Evolutionary conservation across 1,140 invertebrate genomes (phyloP), one percentile per base, ranked within the genome.

Genomic region (Xylocopa sonorina): DNA sequence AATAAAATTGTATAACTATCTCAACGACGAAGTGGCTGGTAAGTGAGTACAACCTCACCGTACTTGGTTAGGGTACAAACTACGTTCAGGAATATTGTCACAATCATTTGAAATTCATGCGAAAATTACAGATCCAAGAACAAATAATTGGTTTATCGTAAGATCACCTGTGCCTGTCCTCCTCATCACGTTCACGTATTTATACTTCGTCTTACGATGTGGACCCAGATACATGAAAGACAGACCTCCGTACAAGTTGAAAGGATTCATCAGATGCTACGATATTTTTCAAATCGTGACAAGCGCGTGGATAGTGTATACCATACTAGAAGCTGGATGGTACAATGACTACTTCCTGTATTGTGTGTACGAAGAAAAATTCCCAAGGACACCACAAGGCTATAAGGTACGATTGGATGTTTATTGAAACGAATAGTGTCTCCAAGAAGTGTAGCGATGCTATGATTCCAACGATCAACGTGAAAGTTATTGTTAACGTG

Each of bases 201-300:
- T 94, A 7, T 92, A 92, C 66, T 87, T 94, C 51, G 91, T 94
- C 5, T 89, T 93, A 74, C 87, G 89, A 67, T 82, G 90, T 14
- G 95, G 94, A 6, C 94, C 94, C n/a, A 88, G 85, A 32, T 92
- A 90, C 81, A 96, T 96, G 95, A 92, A 94, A 84, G 90, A 94
- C 67, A 86, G 93, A 57, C 89, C 94, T 88, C 93, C 96, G 34
- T 94, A 94, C 81, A 89, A 94, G n/a, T 90, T 96, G 14, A 93
- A 94, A 84, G 88, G 81, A 53, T 80, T 94, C 27, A 93, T 95
- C 64, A 91, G 38, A 9, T 38, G 38, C 3, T 38, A 38, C 38
- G 9, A 38, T 87, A 86, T 94, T 43, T 90, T 93, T 85, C 94
- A 95, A 89, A 92, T 94, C 10, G 14, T 94, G n/a, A 79, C 92